Evolutionary conservation across 2,113 vertebrate genomes (phyloP), one percentile per base, ranked within the genome.

Genomic region (Ctenodactylus gundi): DNA sequence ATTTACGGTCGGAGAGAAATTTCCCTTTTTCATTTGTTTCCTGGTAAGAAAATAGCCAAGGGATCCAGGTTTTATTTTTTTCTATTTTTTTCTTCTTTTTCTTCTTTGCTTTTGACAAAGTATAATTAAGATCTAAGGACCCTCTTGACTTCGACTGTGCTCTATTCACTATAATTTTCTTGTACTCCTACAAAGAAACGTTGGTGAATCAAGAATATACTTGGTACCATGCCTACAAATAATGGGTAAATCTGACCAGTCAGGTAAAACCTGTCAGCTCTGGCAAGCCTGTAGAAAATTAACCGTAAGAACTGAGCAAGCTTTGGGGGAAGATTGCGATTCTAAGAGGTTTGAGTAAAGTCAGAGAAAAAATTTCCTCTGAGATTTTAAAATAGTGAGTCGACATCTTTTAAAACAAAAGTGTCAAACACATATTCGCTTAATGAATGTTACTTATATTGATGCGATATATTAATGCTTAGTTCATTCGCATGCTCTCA

Each of bases 21-120:
- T 96, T 97, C 80, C 87, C 84, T 11, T 98, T 97, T 97, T 98
- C 95, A 97, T 98, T 98, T 98, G 95, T 98, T 98, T 98, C 96
- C 84, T 97, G 53, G 94, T 97, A 97, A 97, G 97, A 97, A 97
- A 97, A 97, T 90, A 97, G 96, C 90, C 96, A 95, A 96, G 97
- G 96, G 95, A 97, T n/a, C 67, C 91, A 97, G 88, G 97, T 97
- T 84, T 90, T 92, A 31, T 55, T 36, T 41, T 34, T 57, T 44
- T 23, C 14, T 3, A 58, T 83, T 96, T 94, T 95, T 55, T 55
- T 29, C 18, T 62, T 46, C 53, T 94, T 96, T 92, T 31, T 29
- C 51, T 60, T 62, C 14, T 73, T 44, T 57, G 97, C 97, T 97
- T 97, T 97, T 90, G 41, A 39, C 29, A 90, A 93, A 95, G 97